These are phyloP conservation scores for Formicarius rufipectus DNA, from an alignment of 2,113 vertebrate genomes.

Conservation along the genomic window DNA sequence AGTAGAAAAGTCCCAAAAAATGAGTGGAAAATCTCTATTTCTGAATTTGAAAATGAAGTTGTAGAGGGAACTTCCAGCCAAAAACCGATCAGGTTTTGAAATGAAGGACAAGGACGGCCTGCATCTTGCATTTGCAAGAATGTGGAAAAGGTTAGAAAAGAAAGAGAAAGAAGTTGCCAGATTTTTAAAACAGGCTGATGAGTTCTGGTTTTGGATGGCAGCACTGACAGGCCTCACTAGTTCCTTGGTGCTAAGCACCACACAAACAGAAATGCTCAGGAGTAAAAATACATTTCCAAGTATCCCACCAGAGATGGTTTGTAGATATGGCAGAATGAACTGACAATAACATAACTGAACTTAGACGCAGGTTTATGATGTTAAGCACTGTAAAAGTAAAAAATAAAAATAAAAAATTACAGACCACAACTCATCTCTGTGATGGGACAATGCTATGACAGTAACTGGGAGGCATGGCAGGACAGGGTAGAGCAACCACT, in stretches of 20 bases:
- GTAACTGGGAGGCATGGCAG: not conserved
- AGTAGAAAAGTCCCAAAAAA: conserved; percentile 16
- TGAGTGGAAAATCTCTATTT: conserved; percentile 37
- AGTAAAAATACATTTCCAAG: fast-evolving
- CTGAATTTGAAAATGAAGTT: conserved; percentile 7
- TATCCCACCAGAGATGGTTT: not conserved
- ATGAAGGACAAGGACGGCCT: not conserved
- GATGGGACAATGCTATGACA: not conserved
- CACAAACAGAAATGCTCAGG: not conserved
- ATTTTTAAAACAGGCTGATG: not conserved
- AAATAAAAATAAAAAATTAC: not conserved
- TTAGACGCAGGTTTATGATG: not conserved
- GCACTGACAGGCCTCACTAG: not conserved
- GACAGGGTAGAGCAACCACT: not conserved
- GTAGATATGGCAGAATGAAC: not conserved
- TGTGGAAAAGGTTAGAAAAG: not conserved
- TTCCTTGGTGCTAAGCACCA: not conserved
- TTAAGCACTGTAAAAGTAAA: not conserved
- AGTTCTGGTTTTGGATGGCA: not conserved
- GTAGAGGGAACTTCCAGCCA: not conserved
- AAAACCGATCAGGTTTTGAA: not conserved
- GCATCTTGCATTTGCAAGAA: not conserved
- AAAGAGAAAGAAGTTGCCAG: not conserved
- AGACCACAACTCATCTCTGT: not conserved
- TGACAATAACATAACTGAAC: not conserved